Base-by-base conservation (phyloP, 2,888 invertebrate species). In the Andricus curvator region DNA sequence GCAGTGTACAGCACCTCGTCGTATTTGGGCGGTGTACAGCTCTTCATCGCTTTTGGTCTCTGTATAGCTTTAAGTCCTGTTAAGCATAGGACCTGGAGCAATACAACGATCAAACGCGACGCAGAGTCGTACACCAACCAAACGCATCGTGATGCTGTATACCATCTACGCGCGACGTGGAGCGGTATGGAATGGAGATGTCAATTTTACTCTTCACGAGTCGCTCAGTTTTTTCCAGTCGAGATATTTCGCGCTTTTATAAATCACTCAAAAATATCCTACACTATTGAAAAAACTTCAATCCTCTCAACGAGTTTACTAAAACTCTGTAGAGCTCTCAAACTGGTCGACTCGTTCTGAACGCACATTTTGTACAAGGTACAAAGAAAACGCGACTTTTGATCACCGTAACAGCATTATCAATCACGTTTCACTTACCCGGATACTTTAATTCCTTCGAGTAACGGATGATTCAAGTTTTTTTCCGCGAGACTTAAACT, bases 221-320 rank as follows among this genome's bases (percentile, higher is more conserved):
- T 84, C 83, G 84, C 78, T 83, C 76, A 85, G 82, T 82, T 84
- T 56, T 44, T 6, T 6, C 25, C 20, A 62, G 62, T 29, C 17
- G 62, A 62, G 4, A 48, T 74, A 17, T 56, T 9, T n/a, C 56
- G 74, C 56, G n/a, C 68, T 29, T 44, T 68, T 48, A 33, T 74
- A 37, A 74, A 56, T 70, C 56, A 25, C 20, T 25, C 8, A 17
- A 44, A 48, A 48, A 22, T 33, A 74, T 33, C n/a, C n/a, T 56
- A 29, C 62, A 62, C 62, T 33, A 33, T 11, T 33, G 33, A 33
- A 74, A 74, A 33, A 51, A 5, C 20, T 20, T 17, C 51, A 56
- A 20, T 68, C 22, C 68, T 68, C 68, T 48, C 48, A 25, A 68
- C 68, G 25, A 68, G 68, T 74, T 51, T 56, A 48, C n/a, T 33